Evolutionary conservation across 1,140 invertebrate species (phyloP), one percentile per base, ranked within the genome.

Genomic region (Drosophila quadrilineata): DNA sequence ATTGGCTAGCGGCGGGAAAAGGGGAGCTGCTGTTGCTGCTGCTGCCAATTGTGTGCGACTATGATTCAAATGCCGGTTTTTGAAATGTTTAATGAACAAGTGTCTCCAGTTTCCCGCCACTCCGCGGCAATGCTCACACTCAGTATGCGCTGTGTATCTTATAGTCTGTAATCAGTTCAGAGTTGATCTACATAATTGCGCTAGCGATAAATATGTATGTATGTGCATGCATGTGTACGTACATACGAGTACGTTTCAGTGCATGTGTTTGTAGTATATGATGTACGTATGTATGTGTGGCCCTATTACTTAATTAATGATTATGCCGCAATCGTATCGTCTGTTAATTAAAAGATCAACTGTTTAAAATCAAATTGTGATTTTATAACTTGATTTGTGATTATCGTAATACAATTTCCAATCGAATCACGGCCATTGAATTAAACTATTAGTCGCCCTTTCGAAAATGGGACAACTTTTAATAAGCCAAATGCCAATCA

Each of bases 381-480:
- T n/a, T n/a, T n/a, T n/a, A n/a, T n/a, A n/a, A n/a, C n/a, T n/a
- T n/a, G 24, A 21, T 41, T 56, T 29, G n/a, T 35, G 53, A 9
- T 16, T 72, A 72, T 64, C 41, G 45, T 38, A 50, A 38, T 59
- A 33, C 38, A 49, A 45, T 57, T 59, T 3, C 36, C 36, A 79
- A 79, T 79, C 66, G 75, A 75, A 71, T 79, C 75, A 79, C 9
- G 75, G 75, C 68, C 75, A 59, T n/a, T 50, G 46, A 54, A 21
- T 17, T 36, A 10, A 28, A 41, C 46, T 48, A n/a, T n/a, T 21
- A 12, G 19, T 21, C n/a, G 48, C 17, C n/a, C 29, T 50, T 50
- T 50, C 31, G 12, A 17, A 54, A 22, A 14, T 9, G 31, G 53
- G 28, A n/a, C 22, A 28, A 35, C 29, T 56, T 56, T 56, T 41